Evolutionary conservation across 2,888 invertebrate genomes (phyloP).

Genomic region (Ophonus ardosiacus): DNA sequence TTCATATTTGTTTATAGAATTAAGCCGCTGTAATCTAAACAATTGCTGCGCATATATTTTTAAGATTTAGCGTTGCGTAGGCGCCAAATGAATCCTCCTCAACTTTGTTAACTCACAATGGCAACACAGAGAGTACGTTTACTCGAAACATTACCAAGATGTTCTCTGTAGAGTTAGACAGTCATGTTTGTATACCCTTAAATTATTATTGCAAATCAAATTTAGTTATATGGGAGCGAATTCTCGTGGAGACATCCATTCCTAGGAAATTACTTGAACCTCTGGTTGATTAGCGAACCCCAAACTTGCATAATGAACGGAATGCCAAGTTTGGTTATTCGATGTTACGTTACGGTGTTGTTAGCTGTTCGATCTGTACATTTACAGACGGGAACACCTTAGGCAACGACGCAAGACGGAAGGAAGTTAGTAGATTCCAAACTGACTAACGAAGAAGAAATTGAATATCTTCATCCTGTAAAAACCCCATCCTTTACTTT

Average conservation of each 20-base stretch:
- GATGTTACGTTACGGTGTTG: slow-evolving; percentile 62
- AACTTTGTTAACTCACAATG: not conserved
- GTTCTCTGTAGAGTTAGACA: slow-evolving; percentile 19
- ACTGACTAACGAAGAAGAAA: not conserved
- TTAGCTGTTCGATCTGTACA: slow-evolving; percentile 53
- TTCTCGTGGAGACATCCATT: slow-evolving; percentile 51
- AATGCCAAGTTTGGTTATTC: slow-evolving; percentile 63
- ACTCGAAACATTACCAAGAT: slow-evolving; percentile 23
- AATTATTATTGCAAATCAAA: slow-evolving; percentile 64
- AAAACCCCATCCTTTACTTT: no score
- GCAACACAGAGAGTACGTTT: not conserved
- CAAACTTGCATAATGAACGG: slow-evolving; percentile 64
- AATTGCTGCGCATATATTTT: not conserved
- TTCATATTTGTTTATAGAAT: not conserved
- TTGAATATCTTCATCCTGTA: not conserved
- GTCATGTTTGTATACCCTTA: slow-evolving; percentile 59
- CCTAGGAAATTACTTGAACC: slow-evolving; percentile 60
- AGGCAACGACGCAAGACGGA: not conserved
- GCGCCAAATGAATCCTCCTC: not conserved
- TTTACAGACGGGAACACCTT: slow-evolving; percentile 30
- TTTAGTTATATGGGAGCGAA: slow-evolving; percentile 53
- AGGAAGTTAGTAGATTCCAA: not conserved
- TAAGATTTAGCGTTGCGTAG: not conserved
- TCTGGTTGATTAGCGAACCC: slow-evolving; percentile 63
- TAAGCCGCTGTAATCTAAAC: not conserved